Conservation (phyloP, 2,113 vertebrate genomes). For the Phyllostomus discolor region DNA sequence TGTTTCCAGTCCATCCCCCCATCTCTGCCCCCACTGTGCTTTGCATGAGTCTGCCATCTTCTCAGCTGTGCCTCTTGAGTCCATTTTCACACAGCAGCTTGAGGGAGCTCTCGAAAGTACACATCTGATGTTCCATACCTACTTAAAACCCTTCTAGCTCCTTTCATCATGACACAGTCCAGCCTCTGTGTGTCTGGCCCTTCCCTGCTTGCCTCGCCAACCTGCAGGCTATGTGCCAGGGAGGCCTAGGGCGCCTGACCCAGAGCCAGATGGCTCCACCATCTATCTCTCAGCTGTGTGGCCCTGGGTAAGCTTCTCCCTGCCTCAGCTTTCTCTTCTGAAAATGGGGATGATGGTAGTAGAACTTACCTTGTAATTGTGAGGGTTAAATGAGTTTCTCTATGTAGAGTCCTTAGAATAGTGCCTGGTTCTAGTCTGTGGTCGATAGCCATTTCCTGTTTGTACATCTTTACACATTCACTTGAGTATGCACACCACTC, state of each 20-base stretch:
- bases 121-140: background rate
- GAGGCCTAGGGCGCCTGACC: background rate
- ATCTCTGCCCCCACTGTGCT: background rate
- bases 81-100: background rate
- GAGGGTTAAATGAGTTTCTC: background rate
- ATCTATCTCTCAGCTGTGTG: background rate
- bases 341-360: background rate
- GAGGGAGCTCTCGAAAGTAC: background rate
- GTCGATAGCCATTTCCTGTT: background rate
- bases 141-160: background rate
- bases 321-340: background rate
- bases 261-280: background rate
- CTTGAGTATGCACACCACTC: accelerated
- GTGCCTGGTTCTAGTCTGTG: background rate
- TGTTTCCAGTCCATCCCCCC: background rate
- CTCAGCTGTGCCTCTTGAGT: background rate
- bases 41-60: background rate
- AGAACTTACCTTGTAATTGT: background rate
- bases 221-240: background rate
- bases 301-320: background rate
- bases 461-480: background rate
- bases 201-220: background rate
- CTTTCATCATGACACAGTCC: background rate
- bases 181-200: background rate
- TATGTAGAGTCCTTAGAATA: background rate